Conservation (phyloP, 2,797 vertebrate species). For the Mormyrops boulengeri region DNA sequence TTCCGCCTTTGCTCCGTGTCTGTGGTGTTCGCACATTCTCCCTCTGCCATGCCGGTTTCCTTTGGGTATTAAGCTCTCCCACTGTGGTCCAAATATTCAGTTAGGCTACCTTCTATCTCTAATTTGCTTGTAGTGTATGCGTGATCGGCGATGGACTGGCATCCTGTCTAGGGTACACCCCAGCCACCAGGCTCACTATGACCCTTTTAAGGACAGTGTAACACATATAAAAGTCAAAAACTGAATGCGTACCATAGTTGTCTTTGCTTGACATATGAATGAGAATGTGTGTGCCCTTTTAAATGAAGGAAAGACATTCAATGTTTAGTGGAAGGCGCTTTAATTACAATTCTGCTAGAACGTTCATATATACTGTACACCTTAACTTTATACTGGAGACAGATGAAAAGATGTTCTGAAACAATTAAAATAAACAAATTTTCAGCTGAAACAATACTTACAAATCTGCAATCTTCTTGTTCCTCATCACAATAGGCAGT, state of each 20-base stretch:
- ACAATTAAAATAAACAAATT: background rate
- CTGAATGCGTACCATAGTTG: background rate
- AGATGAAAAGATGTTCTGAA: background rate
- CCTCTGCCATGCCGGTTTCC: background rate
- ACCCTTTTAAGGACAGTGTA: background rate
- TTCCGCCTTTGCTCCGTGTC: background rate
- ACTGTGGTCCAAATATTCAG: background rate
- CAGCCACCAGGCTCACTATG: background rate
- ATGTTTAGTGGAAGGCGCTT: background rate
- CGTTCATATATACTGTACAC: background rate
- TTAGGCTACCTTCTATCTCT: background rate
- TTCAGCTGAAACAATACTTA: background rate
- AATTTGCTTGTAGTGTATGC: background rate
- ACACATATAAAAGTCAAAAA: background rate
- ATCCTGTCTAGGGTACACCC: background rate
- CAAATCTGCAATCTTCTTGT: background rate
- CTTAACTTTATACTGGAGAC: background rate
- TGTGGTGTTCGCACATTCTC: background rate
- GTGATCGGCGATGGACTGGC: background rate
- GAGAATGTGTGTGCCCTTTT: background rate
- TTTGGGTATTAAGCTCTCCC: background rate
- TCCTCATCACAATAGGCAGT: background rate
- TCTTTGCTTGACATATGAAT: background rate
- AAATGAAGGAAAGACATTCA: background rate
- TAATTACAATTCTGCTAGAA: background rate